Percentiles rank a stretch among this genome's conserved stretches.
phyloP scores from a whole-genome alignment of 2,888 invertebrate genomes.

The Lamproptera curius region DNA sequence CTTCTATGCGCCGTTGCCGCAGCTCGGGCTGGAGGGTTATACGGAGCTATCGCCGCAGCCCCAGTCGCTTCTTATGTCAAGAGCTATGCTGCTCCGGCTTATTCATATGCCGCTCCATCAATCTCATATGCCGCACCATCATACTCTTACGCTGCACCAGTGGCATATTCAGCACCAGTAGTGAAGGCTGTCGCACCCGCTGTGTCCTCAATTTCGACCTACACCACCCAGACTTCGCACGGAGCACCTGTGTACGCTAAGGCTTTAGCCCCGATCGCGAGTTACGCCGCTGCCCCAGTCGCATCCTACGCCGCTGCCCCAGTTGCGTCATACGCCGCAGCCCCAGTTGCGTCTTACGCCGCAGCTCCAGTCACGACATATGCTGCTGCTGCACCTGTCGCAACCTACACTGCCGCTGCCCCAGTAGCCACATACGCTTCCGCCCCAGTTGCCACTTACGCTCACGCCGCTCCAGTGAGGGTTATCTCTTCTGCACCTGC shows the following conservation, averaged over 20 bases:
- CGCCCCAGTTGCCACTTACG: constrained; percentile 33
- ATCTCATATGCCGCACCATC: constrained; percentile 33
- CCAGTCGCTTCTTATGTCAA: constrained; percentile 33
- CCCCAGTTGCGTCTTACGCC: constrained; percentile 63
- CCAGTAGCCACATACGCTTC: constrained; percentile 24
- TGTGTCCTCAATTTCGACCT: constrained; percentile 38
- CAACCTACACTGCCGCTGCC: constrained; percentile 34
- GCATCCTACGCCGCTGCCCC: constrained; percentile 61
- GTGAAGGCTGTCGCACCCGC: constrained; percentile 37
- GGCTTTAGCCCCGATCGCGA: constrained; percentile 40
- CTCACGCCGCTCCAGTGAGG: constrained; percentile 7
- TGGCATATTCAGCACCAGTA: constrained; percentile 65
- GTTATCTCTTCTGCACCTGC: constrained; percentile 43
- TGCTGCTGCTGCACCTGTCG: constrained; percentile 63
- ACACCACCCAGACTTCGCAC: constrained; percentile 41
- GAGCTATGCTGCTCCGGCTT: constrained; percentile 42
- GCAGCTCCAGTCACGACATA: constrained; percentile 52
- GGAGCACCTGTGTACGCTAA: constrained; percentile 35
- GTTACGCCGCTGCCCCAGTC: constrained; percentile 67
- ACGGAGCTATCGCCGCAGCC: constrained; percentile 60
- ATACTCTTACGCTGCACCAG: constrained; percentile 47
- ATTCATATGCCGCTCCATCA: constrained; percentile 42
- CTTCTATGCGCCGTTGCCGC: constrained; percentile 79
- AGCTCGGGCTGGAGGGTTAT: constrained; percentile 76
- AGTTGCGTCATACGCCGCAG: constrained; percentile 63